Conservation (phyloP, 2,797 vertebrate genomes). For the Acrocephalus scirpaceus region DNA sequence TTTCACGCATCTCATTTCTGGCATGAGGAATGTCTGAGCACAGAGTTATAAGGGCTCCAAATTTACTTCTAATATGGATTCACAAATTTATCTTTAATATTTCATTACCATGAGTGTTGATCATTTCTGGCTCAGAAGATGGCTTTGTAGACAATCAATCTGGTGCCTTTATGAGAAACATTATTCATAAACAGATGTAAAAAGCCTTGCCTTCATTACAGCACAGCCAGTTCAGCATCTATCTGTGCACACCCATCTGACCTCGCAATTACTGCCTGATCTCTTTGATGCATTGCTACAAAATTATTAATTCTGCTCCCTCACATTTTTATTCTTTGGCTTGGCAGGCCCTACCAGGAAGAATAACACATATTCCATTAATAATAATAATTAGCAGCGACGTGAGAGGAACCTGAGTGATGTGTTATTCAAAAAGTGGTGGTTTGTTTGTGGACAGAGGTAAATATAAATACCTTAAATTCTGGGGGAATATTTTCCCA, state of each 20-base stretch:
- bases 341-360: conserved; percentile 48
- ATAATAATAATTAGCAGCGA: conserved; percentile 72
- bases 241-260: conserved; percentile 66
- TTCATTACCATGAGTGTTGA: conserved; percentile 70
- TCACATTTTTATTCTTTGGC: conserved; percentile 62
- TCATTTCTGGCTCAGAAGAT: conserved; percentile 62
- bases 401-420: background rate
- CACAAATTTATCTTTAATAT: conserved; percentile 72
- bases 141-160: conserved; percentile 68
- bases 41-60: conserved; percentile 51
- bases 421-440: background rate
- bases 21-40: conserved; percentile 56
- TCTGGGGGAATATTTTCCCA: background rate
- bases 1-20: conserved; percentile 40
- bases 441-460: background rate
- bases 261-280: conserved; percentile 75
- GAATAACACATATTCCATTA: conserved; percentile 54
- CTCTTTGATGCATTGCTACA: conserved; percentile 58
- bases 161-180: conserved; percentile 68
- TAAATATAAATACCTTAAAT: conserved; percentile 10
- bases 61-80: conserved; percentile 64
- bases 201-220: conserved; percentile 71
- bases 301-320: conserved; percentile 72
- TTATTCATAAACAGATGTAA: conserved; percentile 73
- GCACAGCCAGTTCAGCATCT: conserved; percentile 70